These are phyloP conservation scores for Coelogynopora nodosa DNA, from an alignment of 2,888 invertebrate species.

Conservation along the genomic window DNA sequence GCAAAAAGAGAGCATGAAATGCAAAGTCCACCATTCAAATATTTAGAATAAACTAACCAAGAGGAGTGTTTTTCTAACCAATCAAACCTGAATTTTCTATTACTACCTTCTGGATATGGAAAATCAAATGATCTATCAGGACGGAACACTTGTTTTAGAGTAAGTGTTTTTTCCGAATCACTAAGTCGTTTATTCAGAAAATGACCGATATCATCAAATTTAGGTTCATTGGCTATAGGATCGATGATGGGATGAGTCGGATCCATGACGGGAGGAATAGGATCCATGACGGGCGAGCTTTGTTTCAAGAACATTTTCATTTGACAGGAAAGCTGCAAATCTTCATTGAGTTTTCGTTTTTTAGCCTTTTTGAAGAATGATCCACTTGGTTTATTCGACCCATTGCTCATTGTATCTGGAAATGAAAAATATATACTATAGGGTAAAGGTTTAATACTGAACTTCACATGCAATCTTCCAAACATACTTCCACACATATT, in stretches of 20 bases:
- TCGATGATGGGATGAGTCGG: neutral
- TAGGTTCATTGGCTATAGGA: neutral
- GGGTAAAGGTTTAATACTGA: neutral
- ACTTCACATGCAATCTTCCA: neutral
- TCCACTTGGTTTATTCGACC: neutral
- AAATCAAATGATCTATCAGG: too few relatives aligned
- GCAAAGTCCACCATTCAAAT: neutral
- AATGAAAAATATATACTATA: neutral
- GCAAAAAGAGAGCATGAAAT: neutral
- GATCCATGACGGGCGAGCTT: neutral
- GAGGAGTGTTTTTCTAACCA: neutral
- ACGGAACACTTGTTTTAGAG: neutral
- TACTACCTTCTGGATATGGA: too few relatives aligned
- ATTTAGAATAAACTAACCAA: neutral
- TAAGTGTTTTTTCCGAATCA: neutral
- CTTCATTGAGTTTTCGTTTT: neutral
- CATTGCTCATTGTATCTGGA: neutral
- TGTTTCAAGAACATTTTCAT: neutral
- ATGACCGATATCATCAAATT: neutral
- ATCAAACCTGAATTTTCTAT: neutral
- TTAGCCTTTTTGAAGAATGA: neutral
- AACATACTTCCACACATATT: neutral
- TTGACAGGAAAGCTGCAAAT: neutral
- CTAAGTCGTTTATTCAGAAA: neutral
- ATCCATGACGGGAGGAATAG: neutral